A percentile compares a stretch with the other conserved stretches of the same genome.
phyloP scores from a whole-genome alignment of 2,888 invertebrate genomes.

The Cybosia mesomella region DNA sequence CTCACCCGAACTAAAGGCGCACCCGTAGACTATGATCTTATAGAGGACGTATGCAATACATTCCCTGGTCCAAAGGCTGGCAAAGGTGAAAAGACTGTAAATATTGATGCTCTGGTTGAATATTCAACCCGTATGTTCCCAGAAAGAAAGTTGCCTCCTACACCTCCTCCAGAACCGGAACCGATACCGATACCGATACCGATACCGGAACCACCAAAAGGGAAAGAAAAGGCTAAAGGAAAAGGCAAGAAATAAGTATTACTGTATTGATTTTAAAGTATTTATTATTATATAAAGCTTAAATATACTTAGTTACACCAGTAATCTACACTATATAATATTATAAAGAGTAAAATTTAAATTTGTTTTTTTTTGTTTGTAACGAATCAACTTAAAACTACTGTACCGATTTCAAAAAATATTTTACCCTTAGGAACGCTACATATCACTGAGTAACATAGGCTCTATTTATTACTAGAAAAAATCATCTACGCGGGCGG shows the following conservation, averaged over 20 bases:
- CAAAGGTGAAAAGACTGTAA: conserved; percentile 60
- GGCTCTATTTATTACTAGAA: too few species aligned
- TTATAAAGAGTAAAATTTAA: too few species aligned
- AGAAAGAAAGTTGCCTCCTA: conserved; percentile 65
- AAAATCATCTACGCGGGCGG: too few species aligned
- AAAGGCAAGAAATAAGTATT: conserved; percentile 13
- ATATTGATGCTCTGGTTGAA: conserved; percentile 60
- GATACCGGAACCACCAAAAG: neutral
- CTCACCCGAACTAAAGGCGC: conserved; percentile 34
- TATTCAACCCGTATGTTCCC: conserved; percentile 73
- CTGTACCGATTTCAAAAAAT: too few species aligned
- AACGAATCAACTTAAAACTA: too few species aligned
- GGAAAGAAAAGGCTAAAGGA: conserved; percentile 19
- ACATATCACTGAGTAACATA: too few species aligned
- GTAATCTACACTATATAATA: too few species aligned
- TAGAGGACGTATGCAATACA: conserved; percentile 58
- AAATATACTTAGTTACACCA: too few species aligned
- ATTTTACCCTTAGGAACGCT: too few species aligned
- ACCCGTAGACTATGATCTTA: conserved; percentile 58
- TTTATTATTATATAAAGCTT: neutral
- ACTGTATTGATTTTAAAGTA: neutral
- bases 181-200: conserved; percentile 7
- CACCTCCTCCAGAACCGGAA: conserved; percentile 63
- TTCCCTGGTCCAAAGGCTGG: conserved; percentile 60
- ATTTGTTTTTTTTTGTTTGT: too few species aligned